Evolutionary conservation across 2,113 vertebrate species (phyloP).

Genomic region (Chaenocephalus aceratus): DNA sequence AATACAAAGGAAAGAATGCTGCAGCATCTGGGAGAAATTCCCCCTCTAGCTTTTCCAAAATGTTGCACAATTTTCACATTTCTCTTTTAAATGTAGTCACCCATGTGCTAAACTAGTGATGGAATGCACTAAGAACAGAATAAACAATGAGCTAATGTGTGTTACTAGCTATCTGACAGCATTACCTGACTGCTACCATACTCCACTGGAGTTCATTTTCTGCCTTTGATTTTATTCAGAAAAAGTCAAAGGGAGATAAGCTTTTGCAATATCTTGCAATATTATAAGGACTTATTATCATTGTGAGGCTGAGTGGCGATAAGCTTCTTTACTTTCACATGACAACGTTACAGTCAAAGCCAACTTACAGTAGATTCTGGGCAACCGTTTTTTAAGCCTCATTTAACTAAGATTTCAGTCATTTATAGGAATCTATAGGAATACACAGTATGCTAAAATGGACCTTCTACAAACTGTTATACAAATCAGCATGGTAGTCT

Average conservation of each 20-base stretch:
- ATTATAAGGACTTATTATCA: constrained; percentile 56
- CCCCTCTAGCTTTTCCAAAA: constrained; percentile 22
- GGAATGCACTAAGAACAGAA: constrained; percentile 19
- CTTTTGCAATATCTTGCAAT: constrained; percentile 43
- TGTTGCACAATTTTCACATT: constrained; percentile 25
- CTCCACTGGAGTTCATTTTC: constrained; percentile 17
- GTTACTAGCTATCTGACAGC: neutral
- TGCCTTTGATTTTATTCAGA: neutral
- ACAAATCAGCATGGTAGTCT: constrained; percentile 10
- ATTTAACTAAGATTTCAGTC: neutral
- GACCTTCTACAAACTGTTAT: neutral
- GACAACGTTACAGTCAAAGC: constrained; percentile 43
- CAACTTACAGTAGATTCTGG: constrained; percentile 19
- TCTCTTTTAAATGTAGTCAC: constrained; percentile 29
- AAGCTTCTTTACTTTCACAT: constrained; percentile 61
- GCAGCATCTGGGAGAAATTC: constrained; percentile 4
- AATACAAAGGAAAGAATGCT: constrained; percentile 41
- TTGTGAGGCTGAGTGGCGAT: constrained; percentile 27
- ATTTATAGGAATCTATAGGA: neutral
- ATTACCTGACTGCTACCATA: constrained; percentile 6
- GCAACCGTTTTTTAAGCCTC: constrained; percentile 3
- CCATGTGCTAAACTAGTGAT: constrained; percentile 7
- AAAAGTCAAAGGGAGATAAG: too few relatives aligned
- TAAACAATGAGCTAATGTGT: neutral
- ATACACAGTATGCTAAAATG: neutral